phyloP scores from a whole-genome alignment of 2,113 vertebrate genomes.

The Datnioides undecimradiatus region DNA sequence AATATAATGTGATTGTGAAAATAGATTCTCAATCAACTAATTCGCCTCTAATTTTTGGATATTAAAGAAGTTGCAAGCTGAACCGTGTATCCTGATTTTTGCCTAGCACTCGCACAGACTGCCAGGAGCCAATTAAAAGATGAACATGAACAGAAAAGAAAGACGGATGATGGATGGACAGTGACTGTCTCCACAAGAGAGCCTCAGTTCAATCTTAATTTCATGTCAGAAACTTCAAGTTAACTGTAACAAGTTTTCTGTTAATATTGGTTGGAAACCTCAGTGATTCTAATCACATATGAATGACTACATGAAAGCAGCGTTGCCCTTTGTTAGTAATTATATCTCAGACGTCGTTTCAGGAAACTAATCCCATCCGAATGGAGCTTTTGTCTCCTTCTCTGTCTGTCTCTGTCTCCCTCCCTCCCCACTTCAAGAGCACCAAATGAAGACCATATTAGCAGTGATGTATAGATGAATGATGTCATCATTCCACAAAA shows the following conservation, averaged over 20 bases:
- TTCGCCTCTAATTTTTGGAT: background rate
- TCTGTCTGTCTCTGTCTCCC: slow-evolving; percentile 46
- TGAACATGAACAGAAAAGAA: background rate
- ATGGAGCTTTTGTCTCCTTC: slow-evolving; percentile 57
- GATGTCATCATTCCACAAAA: slow-evolving; percentile 61
- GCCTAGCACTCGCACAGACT: background rate
- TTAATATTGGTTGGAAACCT: slow-evolving; percentile 12
- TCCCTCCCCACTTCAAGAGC: slow-evolving; percentile 52
- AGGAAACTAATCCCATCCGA: slow-evolving; percentile 58
- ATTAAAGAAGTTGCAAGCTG: background rate
- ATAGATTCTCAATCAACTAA: background rate
- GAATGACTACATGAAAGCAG: slow-evolving; percentile 48
- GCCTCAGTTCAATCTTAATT: slow-evolving; percentile 8
- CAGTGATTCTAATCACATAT: slow-evolving; percentile 47
- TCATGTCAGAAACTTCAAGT: slow-evolving; percentile 8
- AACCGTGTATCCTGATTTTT: background rate
- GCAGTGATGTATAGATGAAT: slow-evolving; percentile 52
- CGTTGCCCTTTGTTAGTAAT: slow-evolving; percentile 55
- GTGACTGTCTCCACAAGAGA: background rate
- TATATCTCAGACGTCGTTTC: slow-evolving; percentile 54
- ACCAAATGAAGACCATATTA: slow-evolving; percentile 72
- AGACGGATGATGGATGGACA: background rate
- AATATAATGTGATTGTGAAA: background rate
- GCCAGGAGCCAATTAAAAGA: background rate
- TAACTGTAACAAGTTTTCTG: slow-evolving; percentile 10